Evolutionary conservation across 2,888 invertebrate genomes (phyloP), one percentile per base, ranked within the genome.

Genomic region (Ornithoptera priamus): DNA sequence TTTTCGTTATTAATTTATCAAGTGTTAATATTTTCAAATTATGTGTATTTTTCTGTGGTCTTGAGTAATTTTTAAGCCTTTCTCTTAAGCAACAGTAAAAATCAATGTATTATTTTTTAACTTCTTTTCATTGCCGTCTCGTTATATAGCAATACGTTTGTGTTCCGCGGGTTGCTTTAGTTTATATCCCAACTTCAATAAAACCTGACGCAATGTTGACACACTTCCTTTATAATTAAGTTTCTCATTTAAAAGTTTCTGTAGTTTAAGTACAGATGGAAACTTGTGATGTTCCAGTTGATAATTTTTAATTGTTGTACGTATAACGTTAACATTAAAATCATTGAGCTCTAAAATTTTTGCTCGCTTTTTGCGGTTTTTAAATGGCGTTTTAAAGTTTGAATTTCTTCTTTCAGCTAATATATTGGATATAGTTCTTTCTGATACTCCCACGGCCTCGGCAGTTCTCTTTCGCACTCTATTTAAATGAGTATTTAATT

Each of bases 321-420:
- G 30, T 61, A 61, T 61, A 61, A 61, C 39, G 5, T 61, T 61
- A 61, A 61, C 61, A 36, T 39, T 61, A n/a, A 39, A 65, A 20
- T 46, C 42, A 42, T 39, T 61, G 2, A 61, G 56, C 42, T 58
- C 17, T 61, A 61, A 20, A 15, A 30, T 24, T 36, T n/a, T 42
- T 39, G 65, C 58, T 42, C 36, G 42, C 53, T 65, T 42, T 42
- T 46, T 15, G n/a, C 30, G 36, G 8, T n/a, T 67, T 62, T 36
- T 61, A 22, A 22, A 58, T 22, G 57, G 57, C 4, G 57, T 22
- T 58, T 58, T 58, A 22, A 58, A 58, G 22, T 58, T 58, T 58
- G 57, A 58, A 22, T 58, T 58, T 58, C 22, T 58, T 58, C 22
- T 58, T n/a, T 58, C 57, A 58, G 57, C n/a, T 58, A 58, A 58